phyloP scores from a whole-genome alignment of 2,797 vertebrate genomes.

The Takifugu ocellatus region DNA sequence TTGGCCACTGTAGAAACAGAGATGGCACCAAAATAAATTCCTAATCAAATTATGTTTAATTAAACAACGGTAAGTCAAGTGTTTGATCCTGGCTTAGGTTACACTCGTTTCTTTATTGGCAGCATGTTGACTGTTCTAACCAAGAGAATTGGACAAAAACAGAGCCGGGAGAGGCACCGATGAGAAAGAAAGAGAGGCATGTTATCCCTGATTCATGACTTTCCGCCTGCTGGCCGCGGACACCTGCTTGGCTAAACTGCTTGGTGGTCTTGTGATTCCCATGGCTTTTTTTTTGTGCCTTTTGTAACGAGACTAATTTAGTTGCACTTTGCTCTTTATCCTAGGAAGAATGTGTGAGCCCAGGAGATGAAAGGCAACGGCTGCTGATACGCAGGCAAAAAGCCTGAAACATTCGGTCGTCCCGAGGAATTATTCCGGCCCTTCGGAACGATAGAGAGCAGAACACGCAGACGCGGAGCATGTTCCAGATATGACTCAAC shows the following conservation, averaged over 20 bases:
- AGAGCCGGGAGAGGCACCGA: constrained; percentile 20
- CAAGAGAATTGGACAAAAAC: not conserved
- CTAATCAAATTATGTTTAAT: too few species aligned
- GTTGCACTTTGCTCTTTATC: constrained; percentile 76
- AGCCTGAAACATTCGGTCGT: constrained; percentile 36
- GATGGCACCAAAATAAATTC: too few species aligned
- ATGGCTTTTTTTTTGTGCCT: constrained; percentile 59
- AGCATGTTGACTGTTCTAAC: too few species aligned
- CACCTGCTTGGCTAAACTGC: constrained; percentile 58
- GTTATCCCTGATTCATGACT: constrained; percentile 43
- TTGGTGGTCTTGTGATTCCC: constrained; percentile 72
- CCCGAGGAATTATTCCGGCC: constrained; percentile 6
- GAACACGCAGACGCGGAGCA: not conserved
- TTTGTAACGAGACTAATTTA: constrained; percentile 75
- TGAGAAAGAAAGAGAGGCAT: constrained; percentile 52
- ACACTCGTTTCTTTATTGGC: too few species aligned
- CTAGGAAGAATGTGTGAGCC: constrained; percentile 72
- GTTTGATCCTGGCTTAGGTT: too few species aligned
- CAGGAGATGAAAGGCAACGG: constrained; percentile 70
- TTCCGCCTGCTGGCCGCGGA: constrained; percentile 45
- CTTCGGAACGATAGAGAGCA: constrained; percentile 1
- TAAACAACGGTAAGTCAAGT: too few species aligned
- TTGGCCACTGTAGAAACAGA: too few species aligned
- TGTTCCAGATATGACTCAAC: constrained; percentile 6
- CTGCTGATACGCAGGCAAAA: constrained; percentile 44